Evolutionary conservation across 2,888 invertebrate genomes (phyloP).

Genomic region (Oligia fasciuncula): DNA sequence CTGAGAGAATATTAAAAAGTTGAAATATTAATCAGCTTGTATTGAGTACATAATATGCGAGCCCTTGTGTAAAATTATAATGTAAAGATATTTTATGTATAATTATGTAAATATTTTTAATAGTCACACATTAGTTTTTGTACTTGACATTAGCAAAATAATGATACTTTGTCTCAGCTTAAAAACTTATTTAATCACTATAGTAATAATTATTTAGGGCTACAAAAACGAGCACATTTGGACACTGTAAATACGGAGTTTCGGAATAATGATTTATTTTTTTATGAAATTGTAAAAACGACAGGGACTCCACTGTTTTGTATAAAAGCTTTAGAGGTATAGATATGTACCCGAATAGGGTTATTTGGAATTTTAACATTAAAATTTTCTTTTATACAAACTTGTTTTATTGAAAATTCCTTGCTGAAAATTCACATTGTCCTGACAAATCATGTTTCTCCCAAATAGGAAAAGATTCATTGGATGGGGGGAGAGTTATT

Average conservation of each 20-base stretch:
- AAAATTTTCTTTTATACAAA: conserved; percentile 72
- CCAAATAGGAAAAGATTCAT: background rate
- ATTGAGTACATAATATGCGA: conserved; percentile 59
- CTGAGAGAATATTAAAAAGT: conserved; percentile 70
- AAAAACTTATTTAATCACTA: conserved; percentile 65
- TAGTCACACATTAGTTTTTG: conserved; percentile 81
- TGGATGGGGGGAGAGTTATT: background rate
- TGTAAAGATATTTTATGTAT: conserved; percentile 74
- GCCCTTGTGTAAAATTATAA: conserved; percentile 73
- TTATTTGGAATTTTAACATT: conserved; percentile 82
- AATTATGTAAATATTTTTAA: conserved; percentile 83
- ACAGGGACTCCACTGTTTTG: conserved; percentile 75
- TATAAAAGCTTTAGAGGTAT: conserved; percentile 73
- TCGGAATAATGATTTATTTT: conserved; percentile 82
- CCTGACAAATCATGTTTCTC: background rate
- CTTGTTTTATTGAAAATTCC: conserved; percentile 69
- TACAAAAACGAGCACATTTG: conserved; percentile 66
- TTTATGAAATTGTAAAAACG: conserved; percentile 82
- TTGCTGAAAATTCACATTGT: background rate
- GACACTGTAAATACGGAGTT: conserved; percentile 81
- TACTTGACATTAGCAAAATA: conserved; percentile 77
- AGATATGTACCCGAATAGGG: conserved; percentile 70
- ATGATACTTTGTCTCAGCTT: conserved; percentile 70
- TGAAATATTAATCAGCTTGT: conserved; percentile 61
- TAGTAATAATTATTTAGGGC: conserved; percentile 63